phyloP scores from a whole-genome alignment of 1,140 invertebrate species.

The Drosophila sulfurigaster region DNA sequence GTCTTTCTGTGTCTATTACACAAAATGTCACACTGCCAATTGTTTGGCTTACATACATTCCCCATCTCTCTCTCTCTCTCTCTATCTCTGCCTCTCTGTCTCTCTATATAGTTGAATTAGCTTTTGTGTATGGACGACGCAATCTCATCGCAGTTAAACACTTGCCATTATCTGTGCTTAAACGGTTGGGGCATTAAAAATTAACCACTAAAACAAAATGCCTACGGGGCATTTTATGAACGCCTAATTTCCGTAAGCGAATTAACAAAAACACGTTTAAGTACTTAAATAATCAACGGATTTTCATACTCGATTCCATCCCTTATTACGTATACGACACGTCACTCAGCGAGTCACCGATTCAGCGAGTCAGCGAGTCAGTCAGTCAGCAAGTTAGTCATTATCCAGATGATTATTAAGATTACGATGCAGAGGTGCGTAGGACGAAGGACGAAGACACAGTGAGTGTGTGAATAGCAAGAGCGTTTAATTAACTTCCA shows the following conservation, averaged over 20 bases:
- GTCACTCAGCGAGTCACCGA: constrained; percentile 27
- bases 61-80: too few relatives aligned
- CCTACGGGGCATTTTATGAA: constrained; percentile 52
- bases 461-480: neutral
- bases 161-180: neutral
- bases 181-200: constrained; percentile 22
- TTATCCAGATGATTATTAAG: constrained; percentile 60
- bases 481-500: constrained; percentile 63
- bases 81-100: too few relatives aligned
- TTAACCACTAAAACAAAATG: constrained; percentile 40
- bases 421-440: constrained; percentile 37
- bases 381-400: constrained; percentile 8
- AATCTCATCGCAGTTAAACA: neutral
- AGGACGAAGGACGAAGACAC: neutral
- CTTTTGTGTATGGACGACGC: neutral
- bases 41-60: constrained; percentile 5
- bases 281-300: constrained; percentile 65
- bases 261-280: constrained; percentile 65
- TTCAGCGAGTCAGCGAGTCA: constrained; percentile 5
- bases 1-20: neutral
- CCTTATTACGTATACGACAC: constrained; percentile 1
- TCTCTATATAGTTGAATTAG: neutral
- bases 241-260: constrained; percentile 46
- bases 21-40: constrained; percentile 16
- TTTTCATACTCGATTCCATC: neutral